Base-by-base conservation (phyloP, 2,113 vertebrate genomes). In the Dipodomys merriami region DNA sequence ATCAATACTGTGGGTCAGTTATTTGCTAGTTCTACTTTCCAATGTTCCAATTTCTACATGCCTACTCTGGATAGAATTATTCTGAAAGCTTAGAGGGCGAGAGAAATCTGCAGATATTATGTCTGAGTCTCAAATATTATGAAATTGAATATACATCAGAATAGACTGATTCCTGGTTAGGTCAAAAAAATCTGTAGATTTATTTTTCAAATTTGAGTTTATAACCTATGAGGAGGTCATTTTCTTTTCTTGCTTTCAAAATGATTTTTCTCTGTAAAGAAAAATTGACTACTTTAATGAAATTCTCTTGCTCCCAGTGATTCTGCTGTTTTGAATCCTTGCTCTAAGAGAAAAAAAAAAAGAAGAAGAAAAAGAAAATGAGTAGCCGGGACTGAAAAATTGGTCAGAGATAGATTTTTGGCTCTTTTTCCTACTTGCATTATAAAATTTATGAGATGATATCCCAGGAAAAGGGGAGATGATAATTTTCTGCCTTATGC, bases 211-310 rank as follows among this genome's bases (percentile, higher is more conserved):
- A 85, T 91, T 84, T 44, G 11, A 80, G 22, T 30, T 90, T 71
- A 74, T 85, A 62, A 18, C 4, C 5, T 91, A 80, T 16, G 30
- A n/a, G 23, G 85, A 35, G 78, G 85, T 89, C 13, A 71, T 82
- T 76, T 96, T 62, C 79, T 90, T 64, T 83, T 35, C 85, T 84
- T 95, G 83, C 73, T 89, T 94, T 83, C 23, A 57, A 90, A 94
- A 81, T 10, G 6, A 13, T 86, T 88, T 94, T 93, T 83, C 83
- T 85, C 30, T 94, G 23, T 82, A 29, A 87, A 78, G 87, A 90
- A 87, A 92, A 88, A 82, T 29, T 62, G 74, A 82, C 62, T 72
- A 72, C 39, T 35, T 91, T 95, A 79, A 83, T 95, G 62, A 85
- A 86, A 88, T 82, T 78, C 60, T 76, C 84, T 88, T 94, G 83